Evolutionary conservation across 2,888 invertebrate genomes (phyloP), one percentile per base, ranked within the genome.

Genomic region (Caenorhabditis imperialis): DNA sequence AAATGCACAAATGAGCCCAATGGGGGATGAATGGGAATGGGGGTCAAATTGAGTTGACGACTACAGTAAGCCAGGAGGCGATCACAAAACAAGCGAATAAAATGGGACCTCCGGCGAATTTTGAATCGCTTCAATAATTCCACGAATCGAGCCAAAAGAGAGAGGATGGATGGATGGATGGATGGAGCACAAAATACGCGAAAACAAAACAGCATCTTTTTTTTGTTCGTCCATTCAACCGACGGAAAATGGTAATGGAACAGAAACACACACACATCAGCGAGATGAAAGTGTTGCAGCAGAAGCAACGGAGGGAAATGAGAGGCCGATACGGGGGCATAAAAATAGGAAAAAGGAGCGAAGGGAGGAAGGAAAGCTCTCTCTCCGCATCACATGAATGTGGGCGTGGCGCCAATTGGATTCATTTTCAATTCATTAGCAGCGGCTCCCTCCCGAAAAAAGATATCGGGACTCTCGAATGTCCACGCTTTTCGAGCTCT

Each of bases 361-460:
- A 42, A 55, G 18, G 30, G 16, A 53, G 27, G 47, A 27, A 44
- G 22, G 25, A 18, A 50, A 8, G 30, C 10, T 35, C 27, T 47
- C 57, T 30, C 38, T 18, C n/a, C 20, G 54, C 55, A 57, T 58
- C 58, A 58, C 58, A 67, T 67, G 67, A 67, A 58, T 57, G 54
- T 54, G 54, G 61, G 70, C 70, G 70, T 60, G 70, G 70, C 71
- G 62, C 72, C 72, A 72, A 72, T 72, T 72, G 72, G 72, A 72
- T 72, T 72, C 72, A 72, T 72, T 72, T 72, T 63, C 63, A 72
- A 72, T 72, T 72, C 72, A 72, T 72, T 72, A 72, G 72, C 57
- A 48, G 27, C 58, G n/a, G n/a, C n/a, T n/a, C n/a, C n/a, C n/a
- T n/a, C n/a, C 25, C 44, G 57, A 50, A 42, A 55, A 67, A 42